Conservation (phyloP, 2,888 invertebrate genomes). For the Apotomis capreana region DNA sequence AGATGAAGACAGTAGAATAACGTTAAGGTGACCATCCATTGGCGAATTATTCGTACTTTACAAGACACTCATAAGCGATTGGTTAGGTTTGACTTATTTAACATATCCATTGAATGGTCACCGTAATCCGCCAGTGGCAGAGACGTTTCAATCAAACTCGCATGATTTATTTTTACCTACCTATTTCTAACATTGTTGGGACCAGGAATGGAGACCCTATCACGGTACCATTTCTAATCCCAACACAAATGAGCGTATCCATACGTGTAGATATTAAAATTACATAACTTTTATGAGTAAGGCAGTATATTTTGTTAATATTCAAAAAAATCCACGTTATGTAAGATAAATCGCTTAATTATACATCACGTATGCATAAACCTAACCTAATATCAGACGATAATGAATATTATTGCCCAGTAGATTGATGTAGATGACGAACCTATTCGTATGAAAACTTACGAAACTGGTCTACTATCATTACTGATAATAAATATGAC, state of each 20-base stretch:
- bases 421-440: conserved; percentile 43
- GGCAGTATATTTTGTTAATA: conserved; percentile 59
- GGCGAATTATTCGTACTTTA: background rate
- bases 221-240: conserved; percentile 50
- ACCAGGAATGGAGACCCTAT: conserved; percentile 47
- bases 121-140: background rate
- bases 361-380: conserved; percentile 44
- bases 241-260: conserved; percentile 47
- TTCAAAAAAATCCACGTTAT: conserved; percentile 51
- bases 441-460: conserved; percentile 43
- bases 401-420: conserved; percentile 51
- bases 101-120: conserved; percentile 1
- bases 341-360: conserved; percentile 45
- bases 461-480: conserved; percentile 45
- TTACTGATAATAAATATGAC: conserved; percentile 47
- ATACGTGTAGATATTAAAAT: conserved; percentile 46
- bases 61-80: background rate
- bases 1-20: conserved; percentile 1
- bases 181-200: conserved; percentile 53
- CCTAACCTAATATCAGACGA: conserved; percentile 48
- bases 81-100: background rate
- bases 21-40: background rate
- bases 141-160: conserved; percentile 8
- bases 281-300: conserved; percentile 60
- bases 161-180: conserved; percentile 41